These are phyloP conservation scores for Dryas iulia DNA, from an alignment of 1,140 invertebrate species.

Conservation along the genomic window DNA sequence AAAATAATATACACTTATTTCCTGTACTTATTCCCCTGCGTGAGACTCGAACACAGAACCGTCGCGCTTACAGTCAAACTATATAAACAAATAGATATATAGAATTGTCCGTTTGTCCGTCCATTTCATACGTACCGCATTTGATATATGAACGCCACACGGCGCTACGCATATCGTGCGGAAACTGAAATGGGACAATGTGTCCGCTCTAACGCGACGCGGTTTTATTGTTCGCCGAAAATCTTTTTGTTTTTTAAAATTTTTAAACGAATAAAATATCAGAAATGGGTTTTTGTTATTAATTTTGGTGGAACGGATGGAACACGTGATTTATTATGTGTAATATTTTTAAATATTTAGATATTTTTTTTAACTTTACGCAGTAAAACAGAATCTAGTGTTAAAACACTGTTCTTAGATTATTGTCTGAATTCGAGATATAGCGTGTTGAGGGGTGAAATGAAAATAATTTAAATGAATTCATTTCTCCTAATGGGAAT, in stretches of 20 bases:
- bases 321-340: not conserved
- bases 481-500: too few species aligned
- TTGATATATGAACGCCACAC: constrained; percentile 36
- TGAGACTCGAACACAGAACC: too few species aligned
- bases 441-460: too few species aligned
- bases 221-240: constrained; percentile 14
- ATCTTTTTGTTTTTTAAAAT: not conserved
- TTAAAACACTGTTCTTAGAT: too few species aligned
- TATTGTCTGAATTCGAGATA: too few species aligned
- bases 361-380: too few species aligned
- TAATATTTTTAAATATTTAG: too few species aligned
- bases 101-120: not conserved
- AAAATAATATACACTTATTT: too few species aligned
- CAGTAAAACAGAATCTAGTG: too few species aligned
- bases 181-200: constrained; percentile 22
- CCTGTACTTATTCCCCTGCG: too few species aligned
- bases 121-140: constrained; percentile 36
- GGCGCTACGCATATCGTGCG: constrained; percentile 22
- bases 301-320: not conserved
- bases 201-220: constrained; percentile 16
- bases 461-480: too few species aligned
- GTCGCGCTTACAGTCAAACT: too few species aligned
- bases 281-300: not conserved
- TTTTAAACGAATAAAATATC: not conserved
- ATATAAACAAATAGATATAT: not conserved